Evolutionary conservation across 2,888 invertebrate species (phyloP), one percentile per base, ranked within the genome.

Genomic region (Hofmannophila pseudospretella): DNA sequence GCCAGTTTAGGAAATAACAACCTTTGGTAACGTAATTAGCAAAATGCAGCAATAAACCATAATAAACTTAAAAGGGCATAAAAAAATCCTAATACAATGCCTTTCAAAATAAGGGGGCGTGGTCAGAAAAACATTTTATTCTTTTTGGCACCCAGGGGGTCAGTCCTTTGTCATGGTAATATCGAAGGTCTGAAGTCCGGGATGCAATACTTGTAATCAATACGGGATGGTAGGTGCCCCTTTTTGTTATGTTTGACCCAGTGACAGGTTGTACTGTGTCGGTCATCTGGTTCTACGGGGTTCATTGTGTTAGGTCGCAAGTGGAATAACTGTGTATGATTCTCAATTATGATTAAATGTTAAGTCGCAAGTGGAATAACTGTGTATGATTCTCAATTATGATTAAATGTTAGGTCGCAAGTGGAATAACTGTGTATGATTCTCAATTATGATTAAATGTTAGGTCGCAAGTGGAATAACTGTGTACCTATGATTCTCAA

Each of bases 91-190:
- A 60, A 61, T 60, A 59, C 44, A 63, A 60, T 44, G 45, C 47
- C 27, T 33, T 42, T 54, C 45, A 44, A 44, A 47, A 39, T 43
- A 45, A 47, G 32, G 52, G 51, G 69, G 70, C 66, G 72, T 67
- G 63, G 68, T 58, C 51, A 41, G 44, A 46, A 46, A 55, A 51
- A 58, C 55, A 65, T 66, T 71, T 64, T 58, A 59, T 61, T 62
- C 57, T 49, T 27, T 65, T 61, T 52, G 45, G 44, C 51, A 43
- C 61, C 60, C 70, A 52, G 67, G 67, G 75, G 75, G 72, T 69
- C 67, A 65, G 34, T 39, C 63, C 45, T 62, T 80, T 82, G 75
- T 81, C 39, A 78, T 78, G 75, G 49, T 63, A 74, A 77, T 70
- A 47, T 45, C 32, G 47, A 42, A 49, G 47, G 54, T 44, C 50